Evolutionary conservation across 2,888 invertebrate species (phyloP).

Genomic region (Amphipyra tragopoginis): DNA sequence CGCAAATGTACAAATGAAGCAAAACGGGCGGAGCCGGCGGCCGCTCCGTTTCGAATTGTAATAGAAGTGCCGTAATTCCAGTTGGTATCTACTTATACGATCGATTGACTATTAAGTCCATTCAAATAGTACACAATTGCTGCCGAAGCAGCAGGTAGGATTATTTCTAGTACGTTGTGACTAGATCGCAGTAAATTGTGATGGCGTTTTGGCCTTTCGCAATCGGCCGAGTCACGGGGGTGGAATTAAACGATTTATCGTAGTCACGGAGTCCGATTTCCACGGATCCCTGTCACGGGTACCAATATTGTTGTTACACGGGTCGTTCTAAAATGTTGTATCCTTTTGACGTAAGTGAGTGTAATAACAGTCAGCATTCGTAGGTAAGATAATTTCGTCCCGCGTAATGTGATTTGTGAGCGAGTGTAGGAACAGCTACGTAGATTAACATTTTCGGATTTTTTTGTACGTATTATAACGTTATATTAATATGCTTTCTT

Average conservation of each 20-base stretch:
- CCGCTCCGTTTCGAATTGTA: constrained; percentile 26
- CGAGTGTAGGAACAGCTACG: background rate
- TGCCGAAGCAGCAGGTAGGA: constrained; percentile 62
- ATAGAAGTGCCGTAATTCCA: constrained; percentile 37
- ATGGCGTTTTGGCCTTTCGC: constrained; percentile 80
- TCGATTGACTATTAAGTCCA: constrained; percentile 65
- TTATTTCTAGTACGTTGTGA: constrained; percentile 67
- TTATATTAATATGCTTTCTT: constrained; percentile 6
- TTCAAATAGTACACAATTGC: constrained; percentile 71
- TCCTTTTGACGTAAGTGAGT: constrained; percentile 14
- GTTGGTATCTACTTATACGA: constrained; percentile 59
- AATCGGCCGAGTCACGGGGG: constrained; percentile 83
- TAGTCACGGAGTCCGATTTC: constrained; percentile 81
- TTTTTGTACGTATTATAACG: background rate
- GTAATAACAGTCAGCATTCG: background rate
- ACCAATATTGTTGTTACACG: constrained; percentile 75
- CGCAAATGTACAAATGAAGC: constrained; percentile 32
- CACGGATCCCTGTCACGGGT: constrained; percentile 74
- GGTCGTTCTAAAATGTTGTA: constrained; percentile 62
- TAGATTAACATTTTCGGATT: background rate
- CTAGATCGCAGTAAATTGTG: constrained; percentile 80
- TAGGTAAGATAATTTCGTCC: constrained; percentile 9
- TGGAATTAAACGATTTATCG: constrained; percentile 88
- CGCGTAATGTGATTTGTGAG: constrained; percentile 13
- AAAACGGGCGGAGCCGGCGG: constrained; percentile 17